These are phyloP conservation scores for Stichodactyla helianthus DNA, from an alignment of 64 coral and sea anemone genomes.

Conservation along the genomic window DNA sequence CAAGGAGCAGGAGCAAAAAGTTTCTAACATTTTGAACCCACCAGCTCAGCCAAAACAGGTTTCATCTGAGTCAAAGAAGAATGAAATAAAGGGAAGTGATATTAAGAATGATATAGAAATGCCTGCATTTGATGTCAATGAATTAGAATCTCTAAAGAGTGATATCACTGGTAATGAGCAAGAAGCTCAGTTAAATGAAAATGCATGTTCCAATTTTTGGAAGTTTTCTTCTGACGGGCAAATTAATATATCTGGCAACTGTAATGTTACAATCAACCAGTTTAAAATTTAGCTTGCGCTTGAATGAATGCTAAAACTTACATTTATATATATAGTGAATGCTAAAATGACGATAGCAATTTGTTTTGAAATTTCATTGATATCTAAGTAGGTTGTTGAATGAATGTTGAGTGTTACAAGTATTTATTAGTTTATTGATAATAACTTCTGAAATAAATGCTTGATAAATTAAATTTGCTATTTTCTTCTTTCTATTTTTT, in stretches of 20 bases:
- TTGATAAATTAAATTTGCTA: too few species aligned
- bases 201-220: not conserved
- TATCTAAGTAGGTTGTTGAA: not conserved
- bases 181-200: not conserved
- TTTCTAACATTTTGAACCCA: constrained; percentile 10
- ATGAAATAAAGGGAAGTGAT: constrained; percentile 3
- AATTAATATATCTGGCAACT: constrained; percentile 19
- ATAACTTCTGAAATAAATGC: too few species aligned
- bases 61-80: constrained; percentile 11
- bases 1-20: constrained; percentile 6
- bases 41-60: not conserved
- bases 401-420: too few species aligned
- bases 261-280: constrained; percentile 27
- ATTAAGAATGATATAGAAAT: constrained; percentile 1
- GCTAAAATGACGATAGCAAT: too few species aligned
- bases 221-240: not conserved
- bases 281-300: constrained; percentile 12
- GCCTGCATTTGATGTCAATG: constrained; percentile 17
- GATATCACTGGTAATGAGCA: constrained; percentile 15
- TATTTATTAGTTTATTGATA: too few species aligned
- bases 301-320: not conserved
- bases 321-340: not conserved
- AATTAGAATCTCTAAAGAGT: constrained; percentile 5
- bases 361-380: constrained; percentile 16
- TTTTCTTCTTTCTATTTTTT: too few species aligned